Evolutionary conservation across 2,797 vertebrate species (phyloP).

Genomic region (Anabacerthia variegaticeps): DNA sequence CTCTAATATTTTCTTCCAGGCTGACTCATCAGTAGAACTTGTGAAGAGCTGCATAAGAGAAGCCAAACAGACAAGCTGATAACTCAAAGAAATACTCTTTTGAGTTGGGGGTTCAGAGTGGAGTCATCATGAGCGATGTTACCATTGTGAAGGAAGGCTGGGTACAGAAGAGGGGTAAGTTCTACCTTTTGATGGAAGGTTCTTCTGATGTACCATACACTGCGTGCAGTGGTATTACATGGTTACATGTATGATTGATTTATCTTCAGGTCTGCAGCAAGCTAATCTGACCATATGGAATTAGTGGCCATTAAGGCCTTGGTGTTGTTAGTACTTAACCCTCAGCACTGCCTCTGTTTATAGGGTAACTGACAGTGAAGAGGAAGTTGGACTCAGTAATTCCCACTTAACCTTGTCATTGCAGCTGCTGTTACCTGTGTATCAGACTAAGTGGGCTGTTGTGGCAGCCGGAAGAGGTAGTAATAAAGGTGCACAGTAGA

Average conservation of each 20-base stretch:
- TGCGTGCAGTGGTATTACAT: not conserved
- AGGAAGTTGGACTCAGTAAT: not conserved
- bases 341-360: not conserved
- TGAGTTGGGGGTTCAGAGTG: constrained; percentile 86
- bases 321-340: not conserved
- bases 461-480: not conserved
- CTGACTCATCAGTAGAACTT: constrained; percentile 92
- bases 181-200: not conserved
- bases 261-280: not conserved
- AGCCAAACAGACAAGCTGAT: constrained; percentile 80
- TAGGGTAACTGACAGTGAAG: not conserved
- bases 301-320: not conserved
- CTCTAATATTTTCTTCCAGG: constrained; percentile 90
- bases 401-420: not conserved
- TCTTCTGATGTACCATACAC: fast-evolving
- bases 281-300: not conserved
- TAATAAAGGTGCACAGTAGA: not conserved
- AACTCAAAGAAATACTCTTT: constrained; percentile 77
- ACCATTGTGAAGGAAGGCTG: constrained; percentile 99
- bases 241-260: not conserved
- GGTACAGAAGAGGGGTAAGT: constrained; percentile 99
- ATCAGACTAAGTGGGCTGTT: not conserved
- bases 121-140: constrained; percentile 99
- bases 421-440: not conserved
- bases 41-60: constrained; percentile 83